A percentile compares a stretch with the other conserved stretches of the same genome.
phyloP scores from a whole-genome alignment of 2,888 invertebrate species.

The Cheilosia urbana region DNA sequence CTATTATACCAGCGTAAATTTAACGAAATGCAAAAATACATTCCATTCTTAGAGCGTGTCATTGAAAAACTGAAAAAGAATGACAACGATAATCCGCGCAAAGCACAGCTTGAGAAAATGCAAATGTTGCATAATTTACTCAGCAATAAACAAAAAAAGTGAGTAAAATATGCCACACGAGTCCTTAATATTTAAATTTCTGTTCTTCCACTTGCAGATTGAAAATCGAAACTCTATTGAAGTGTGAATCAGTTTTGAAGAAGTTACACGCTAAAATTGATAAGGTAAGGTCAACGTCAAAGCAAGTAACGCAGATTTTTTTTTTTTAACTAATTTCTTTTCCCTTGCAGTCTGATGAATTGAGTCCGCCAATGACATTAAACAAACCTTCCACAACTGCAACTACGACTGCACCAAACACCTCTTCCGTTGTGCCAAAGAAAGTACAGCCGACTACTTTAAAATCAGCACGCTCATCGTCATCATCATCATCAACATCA shows the following conservation, averaged over 20 bases:
- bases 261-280: slow-evolving; percentile 79
- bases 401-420: slow-evolving; percentile 10
- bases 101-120: slow-evolving; percentile 79
- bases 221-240: slow-evolving; percentile 78
- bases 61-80: slow-evolving; percentile 86
- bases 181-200: not conserved
- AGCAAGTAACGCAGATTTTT: not conserved
- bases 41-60: slow-evolving; percentile 90
- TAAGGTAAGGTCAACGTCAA: slow-evolving; percentile 76
- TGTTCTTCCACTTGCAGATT: slow-evolving; percentile 72
- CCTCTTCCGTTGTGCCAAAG: slow-evolving; percentile 42
- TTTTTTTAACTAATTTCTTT: not conserved
- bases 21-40: slow-evolving; percentile 84
- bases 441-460: slow-evolving; percentile 34
- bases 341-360: slow-evolving; percentile 62
- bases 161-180: slow-evolving; percentile 66
- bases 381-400: slow-evolving; percentile 22
- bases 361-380: slow-evolving; percentile 30
- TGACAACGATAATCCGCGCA: slow-evolving; percentile 76
- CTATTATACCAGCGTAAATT: slow-evolving; percentile 76
- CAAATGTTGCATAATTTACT: slow-evolving; percentile 79
- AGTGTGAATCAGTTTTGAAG: slow-evolving; percentile 79
- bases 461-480: not conserved
- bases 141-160: slow-evolving; percentile 77
- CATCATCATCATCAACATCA: not conserved